Base-by-base conservation (phyloP, 2,113 vertebrate genomes). In the Sander lucioperca region DNA sequence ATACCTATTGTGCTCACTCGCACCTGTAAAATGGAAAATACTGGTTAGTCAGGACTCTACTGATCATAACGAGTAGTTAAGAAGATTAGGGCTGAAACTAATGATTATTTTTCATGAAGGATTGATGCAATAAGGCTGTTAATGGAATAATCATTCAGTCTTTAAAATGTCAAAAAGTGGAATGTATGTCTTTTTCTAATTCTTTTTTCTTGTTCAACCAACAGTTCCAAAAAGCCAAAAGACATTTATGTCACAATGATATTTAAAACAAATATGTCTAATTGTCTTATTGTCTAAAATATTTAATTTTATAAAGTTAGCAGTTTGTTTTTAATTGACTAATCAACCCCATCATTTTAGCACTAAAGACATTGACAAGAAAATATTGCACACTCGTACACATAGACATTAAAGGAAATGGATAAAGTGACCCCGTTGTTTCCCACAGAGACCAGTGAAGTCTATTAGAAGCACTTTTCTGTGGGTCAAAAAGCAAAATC, bases 11-110 rank as follows among this genome's bases (percentile, higher is more conserved):
- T 79, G 61, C 56, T 86, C 45, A 45, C 30, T 75, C 70, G 51
- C 21, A 74, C 59, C 62, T 74, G 56, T 77, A 27, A 86, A 86
- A 51, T 58, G 59, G 82, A 87, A 80, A 86, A 79, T 9, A 30
- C 50, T 62, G 47, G 30, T 66, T 36, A 27, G 19, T 9, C 39
- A 30, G 21, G 36, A 67, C 8, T 21, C 6, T 25, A 11, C 57
- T 54, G 12, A 64, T 4, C 13, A 6, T 5, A 56, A 27, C 25
- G 50, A 64, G 30, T n/a, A 25, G 8, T 43, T 0, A 33, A 21
- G 9, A 58, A 12, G 72, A 56, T 69, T n/a, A 53, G 1, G 10
- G 18, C 43, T 56, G 72, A 23, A 50, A 19, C 5, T 69, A 59
- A 56, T 80, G 10, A 64, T 69, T 74, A 50, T 73, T 73, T 36